These are phyloP conservation scores for Cerceris ruficornis DNA, from an alignment of 2,888 invertebrate species.

Conservation along the genomic window DNA sequence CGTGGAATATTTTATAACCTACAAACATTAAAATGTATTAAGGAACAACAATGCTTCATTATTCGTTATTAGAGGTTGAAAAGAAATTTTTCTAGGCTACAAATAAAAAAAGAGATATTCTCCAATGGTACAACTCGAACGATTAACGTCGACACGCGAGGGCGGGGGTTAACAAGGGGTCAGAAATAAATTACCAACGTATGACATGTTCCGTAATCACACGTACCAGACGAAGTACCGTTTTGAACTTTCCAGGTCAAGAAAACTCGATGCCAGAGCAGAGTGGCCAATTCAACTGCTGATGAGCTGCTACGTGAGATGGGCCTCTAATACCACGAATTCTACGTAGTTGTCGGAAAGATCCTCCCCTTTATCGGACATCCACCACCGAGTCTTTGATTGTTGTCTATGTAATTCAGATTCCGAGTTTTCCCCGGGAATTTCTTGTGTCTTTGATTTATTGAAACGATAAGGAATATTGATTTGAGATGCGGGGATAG, in stretches of 20 bases:
- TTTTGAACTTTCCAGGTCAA: conserved; percentile 67
- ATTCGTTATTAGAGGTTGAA: too few relatives aligned
- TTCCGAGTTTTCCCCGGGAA: conserved; percentile 19
- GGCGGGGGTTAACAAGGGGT: conserved; percentile 1
- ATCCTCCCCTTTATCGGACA: conserved; percentile 47
- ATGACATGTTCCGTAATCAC: conserved; percentile 51
- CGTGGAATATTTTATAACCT: background rate
- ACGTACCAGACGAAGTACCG: conserved; percentile 44
- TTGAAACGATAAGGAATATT: background rate
- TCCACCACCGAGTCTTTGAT: conserved; percentile 48
- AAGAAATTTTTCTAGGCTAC: background rate
- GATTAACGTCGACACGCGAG: background rate
- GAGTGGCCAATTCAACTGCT: conserved; percentile 66
- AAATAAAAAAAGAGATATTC: background rate
- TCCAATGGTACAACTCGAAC: background rate
- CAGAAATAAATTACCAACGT: conserved; percentile 43
- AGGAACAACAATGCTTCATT: too few relatives aligned
- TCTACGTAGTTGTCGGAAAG: conserved; percentile 46
- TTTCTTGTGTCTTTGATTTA: conserved; percentile 20
- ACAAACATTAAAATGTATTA: background rate
- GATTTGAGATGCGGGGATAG: background rate
- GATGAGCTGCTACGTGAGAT: conserved; percentile 69
- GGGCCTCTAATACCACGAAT: conserved; percentile 65
- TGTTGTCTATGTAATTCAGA: conserved; percentile 48
- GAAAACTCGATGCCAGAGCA: conserved; percentile 66